Base-by-base conservation (phyloP, 2,113 vertebrate genomes). In the Macaca mulatta region DNA sequence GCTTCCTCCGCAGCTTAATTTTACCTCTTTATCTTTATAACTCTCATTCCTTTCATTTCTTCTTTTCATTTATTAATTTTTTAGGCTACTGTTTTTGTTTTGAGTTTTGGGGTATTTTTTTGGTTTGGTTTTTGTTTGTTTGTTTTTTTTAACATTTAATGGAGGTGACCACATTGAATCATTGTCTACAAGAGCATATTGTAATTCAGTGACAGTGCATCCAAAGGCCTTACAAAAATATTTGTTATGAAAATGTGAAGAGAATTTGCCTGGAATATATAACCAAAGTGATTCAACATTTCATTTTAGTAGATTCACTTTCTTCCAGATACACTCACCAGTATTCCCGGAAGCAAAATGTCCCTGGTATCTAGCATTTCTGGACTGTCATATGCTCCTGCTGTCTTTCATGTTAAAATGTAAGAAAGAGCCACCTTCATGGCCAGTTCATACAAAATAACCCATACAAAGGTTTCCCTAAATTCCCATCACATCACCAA, bases 181-280 rank as follows among this genome's bases (percentile, higher is more conserved):
- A 78, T 6, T 52, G 8, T 3, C 35, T 88, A n/a, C 1, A 67
- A 82, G 10, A 45, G 5, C 55, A 55, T 30, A 52, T 72, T 92
- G 88, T 80, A 70, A 70, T 13, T 84, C 18, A 38, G 10, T 70
- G 1, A 1, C 14, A 8, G 5, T 48, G 0, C 40, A 50, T 30
- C 1, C 3, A 91, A 32, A 2, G 14, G 25, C 75, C 83, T 89
- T 70, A 85, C 57, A 97, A 81, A 97, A 98, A 98, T 98, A 85
- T 92, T 94, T 98, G 87, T 96, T 98, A 93, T 93, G 95, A 97
- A 97, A 98, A 38, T 1, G 0, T 96, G 94, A 96, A 94, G 52
- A 94, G 32, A 97, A 67, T 89, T 96, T 83, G 32, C 59, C 40
- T 35, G 81, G 82, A 93, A 96, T 50, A 50, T 50, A 48, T 22